Percentiles rank a stretch among this genome's conserved stretches.
These are phyloP conservation scores for Rhinoptilus africanus DNA, from an alignment of 2,113 vertebrate species.

Conservation along the genomic window DNA sequence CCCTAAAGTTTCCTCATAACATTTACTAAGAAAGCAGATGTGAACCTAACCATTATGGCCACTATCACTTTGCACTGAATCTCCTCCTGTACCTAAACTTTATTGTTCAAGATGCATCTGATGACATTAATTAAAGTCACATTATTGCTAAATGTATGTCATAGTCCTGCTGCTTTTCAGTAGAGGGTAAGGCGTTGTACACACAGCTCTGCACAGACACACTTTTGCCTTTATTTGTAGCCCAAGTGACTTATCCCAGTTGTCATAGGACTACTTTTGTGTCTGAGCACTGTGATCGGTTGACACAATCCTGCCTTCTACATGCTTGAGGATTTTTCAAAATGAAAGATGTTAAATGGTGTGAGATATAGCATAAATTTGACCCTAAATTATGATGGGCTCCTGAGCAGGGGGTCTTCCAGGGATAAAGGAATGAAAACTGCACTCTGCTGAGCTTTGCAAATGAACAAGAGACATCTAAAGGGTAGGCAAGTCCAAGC, in stretches of 20 bases:
- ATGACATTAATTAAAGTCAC: not conserved
- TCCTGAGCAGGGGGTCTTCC: not conserved
- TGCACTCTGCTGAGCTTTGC: not conserved
- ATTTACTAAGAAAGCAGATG: not conserved
- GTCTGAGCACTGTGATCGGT: not conserved
- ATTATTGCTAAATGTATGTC: not conserved
- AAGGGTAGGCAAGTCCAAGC: not conserved
- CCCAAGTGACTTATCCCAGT: not conserved
- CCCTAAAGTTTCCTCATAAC: not conserved
- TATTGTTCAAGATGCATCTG: not conserved
- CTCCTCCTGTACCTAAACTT: not conserved
- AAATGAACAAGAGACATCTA: not conserved
- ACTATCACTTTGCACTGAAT: not conserved
- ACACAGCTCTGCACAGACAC: not conserved
- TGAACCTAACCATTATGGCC: not conserved
- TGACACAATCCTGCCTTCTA: not conserved
- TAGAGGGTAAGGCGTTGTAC: not conserved
- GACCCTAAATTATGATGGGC: not conserved
- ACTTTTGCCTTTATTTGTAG: not conserved
- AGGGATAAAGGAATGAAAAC: not conserved
- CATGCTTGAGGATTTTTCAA: not conserved
- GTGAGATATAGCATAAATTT: not conserved
- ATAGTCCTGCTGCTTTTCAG: not conserved
- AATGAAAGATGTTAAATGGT: not conserved
- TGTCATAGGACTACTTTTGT: accelerated